Evolutionary conservation across 2,888 invertebrate species (phyloP), one percentile per base, ranked within the genome.

Genomic region (Belgica antarctica): DNA sequence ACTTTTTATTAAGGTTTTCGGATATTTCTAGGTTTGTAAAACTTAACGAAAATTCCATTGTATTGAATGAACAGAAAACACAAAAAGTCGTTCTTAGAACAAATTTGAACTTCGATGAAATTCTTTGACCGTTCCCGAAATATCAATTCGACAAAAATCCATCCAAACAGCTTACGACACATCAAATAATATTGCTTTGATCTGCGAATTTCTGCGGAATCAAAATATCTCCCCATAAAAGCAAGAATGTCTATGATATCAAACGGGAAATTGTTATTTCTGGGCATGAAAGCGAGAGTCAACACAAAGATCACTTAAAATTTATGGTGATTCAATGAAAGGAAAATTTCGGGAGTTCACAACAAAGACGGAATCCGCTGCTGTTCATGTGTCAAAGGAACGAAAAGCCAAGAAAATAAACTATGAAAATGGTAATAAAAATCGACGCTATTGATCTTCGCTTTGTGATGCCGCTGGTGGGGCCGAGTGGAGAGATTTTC

Each of bases 231-330:
- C n/a, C 28, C 65, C 65, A 66, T 66, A 66, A 66, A 66, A 66
- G n/a, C n/a, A n/a, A n/a, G n/a, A n/a, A n/a, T n/a, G n/a, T 19
- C 28, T 41, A 25, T 66, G 65, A 66, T 47, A 66, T 41, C 41
- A 47, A 25, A 63, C 41, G 63, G 41, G 47, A 62, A 62, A 62
- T 62, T 62, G 36, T 62, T 62, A 62, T 31, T 34, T 31, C 27
- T 31, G 34, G 34, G 41, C 4, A 41, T 41, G 41, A 41, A 36
- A 34, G 31, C n/a, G 19, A n/a, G 27, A 47, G 41, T 66, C 36
- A 63, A 63, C 63, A 63, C 10, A 62, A 62, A 63, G 36, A 63
- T 63, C 65, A 66, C 65, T 66, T 66, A 66, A 66, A 66, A 66
- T 66, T 66, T 66, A 66, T 66, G 65, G 41, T 25, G 25, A 47